Evolutionary conservation across 2,888 invertebrate species (phyloP), one percentile per base, ranked within the genome.

Genomic region (Smittia aterrima): DNA sequence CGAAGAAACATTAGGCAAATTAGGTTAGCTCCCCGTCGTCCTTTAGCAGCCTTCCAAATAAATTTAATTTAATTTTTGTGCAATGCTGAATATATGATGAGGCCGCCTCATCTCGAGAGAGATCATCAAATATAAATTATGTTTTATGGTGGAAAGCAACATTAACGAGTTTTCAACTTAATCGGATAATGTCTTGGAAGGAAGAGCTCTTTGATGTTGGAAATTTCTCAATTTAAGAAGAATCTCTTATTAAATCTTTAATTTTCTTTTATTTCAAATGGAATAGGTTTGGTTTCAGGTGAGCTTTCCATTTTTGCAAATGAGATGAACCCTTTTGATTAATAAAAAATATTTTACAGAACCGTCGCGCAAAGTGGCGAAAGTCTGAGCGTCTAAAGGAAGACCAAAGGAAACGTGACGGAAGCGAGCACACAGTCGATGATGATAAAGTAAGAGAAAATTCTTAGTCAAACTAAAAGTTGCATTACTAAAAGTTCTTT

Each of bases 311-410:
- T 38, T 53, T 11, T 62, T 62, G 58, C 16, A 22, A 62, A 62
- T 20, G n/a, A 20, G 20, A 62, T 62, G 11, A 4, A 62, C 13
- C 16, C 1, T 11, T 24, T 47, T 47, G 2, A 47, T 7, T 4
- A 58, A n/a, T 22, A 24, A 24, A 80, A 80, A 1, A 83, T 95
- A 95, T 95, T 95, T 38, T 95, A 95, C 95, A 95, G 87, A 95
- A 95, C 80, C 87, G 95, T 58, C 86, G 95, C 75, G 95, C 95
- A 53, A 95, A 95, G 83, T 95, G 95, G 95, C 87, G 95, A 76
- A 95, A 95, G 83, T 94, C 93, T 64, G 95, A 95, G 82, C 86
- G 95, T 38, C 87, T 95, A 80, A 95, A 95, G 85, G 95, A 95
- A 80, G 95, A 95, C 79, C 93, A 95, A 81, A 85, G 93, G 76